phyloP scores from a whole-genome alignment of 2,888 invertebrate species.

The Cephus rjabovi region DNA sequence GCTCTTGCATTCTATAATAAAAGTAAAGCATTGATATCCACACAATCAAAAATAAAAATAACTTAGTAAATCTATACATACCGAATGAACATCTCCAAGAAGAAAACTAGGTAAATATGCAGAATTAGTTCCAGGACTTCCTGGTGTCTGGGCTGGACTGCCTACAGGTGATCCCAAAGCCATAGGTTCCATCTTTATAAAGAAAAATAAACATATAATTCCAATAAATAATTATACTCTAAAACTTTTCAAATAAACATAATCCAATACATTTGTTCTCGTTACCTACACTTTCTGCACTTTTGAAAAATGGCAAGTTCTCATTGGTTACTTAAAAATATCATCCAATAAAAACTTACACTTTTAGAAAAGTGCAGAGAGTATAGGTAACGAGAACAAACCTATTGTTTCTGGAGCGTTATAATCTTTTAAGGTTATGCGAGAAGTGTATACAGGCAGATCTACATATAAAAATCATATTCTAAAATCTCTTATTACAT shows the following conservation, averaged over 20 bases:
- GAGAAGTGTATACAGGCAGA: background rate
- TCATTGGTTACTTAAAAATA: no score
- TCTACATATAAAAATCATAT: background rate
- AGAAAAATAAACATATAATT: slow-evolving; percentile 2
- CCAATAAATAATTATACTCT: background rate
- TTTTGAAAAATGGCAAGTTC: no score
- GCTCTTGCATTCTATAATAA: slow-evolving; percentile 52
- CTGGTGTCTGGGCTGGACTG: slow-evolving; percentile 81
- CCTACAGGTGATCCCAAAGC: slow-evolving; percentile 74
- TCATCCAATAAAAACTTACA: no score
- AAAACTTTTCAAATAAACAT: background rate
- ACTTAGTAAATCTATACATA: slow-evolving; percentile 27
- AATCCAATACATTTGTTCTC: background rate
- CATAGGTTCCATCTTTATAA: slow-evolving; percentile 83
- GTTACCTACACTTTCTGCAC: no score
- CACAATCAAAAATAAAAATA: background rate
- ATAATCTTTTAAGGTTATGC: background rate
- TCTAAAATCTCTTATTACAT: background rate
- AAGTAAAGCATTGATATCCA: slow-evolving; percentile 10
- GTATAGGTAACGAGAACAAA: no score
- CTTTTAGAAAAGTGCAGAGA: no score
- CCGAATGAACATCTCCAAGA: slow-evolving; percentile 77
- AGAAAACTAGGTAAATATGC: slow-evolving; percentile 83
- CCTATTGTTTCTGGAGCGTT: background rate
- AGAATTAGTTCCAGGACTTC: slow-evolving; percentile 73